These are phyloP conservation scores for Plagodis pulveraria DNA, from an alignment of 2,888 invertebrate species.

Conservation along the genomic window DNA sequence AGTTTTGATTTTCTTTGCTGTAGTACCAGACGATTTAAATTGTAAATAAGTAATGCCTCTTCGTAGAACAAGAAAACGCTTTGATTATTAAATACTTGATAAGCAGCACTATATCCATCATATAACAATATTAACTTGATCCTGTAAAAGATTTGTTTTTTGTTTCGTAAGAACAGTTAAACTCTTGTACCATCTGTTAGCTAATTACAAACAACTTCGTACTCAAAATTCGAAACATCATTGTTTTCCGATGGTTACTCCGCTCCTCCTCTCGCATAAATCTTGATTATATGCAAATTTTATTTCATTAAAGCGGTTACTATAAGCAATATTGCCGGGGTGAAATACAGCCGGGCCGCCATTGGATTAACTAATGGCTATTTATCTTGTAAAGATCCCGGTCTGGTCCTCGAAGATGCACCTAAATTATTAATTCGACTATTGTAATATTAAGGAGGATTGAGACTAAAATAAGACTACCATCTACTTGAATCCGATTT, in stretches of 20 bases:
- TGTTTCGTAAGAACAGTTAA: background rate
- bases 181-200: conserved; percentile 33
- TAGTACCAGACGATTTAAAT: no score
- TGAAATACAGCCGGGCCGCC: conserved; percentile 77
- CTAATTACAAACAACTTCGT: conserved; percentile 53
- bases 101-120: no score
- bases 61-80: no score
- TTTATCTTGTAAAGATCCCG: conserved; percentile 80
- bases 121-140: no score
- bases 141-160: no score
- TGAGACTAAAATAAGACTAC: background rate
- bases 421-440: conserved; percentile 67
- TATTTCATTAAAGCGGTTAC: conserved; percentile 83
- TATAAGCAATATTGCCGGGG: conserved; percentile 75
- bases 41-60: no score
- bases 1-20: no score
- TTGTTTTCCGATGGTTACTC: conserved; percentile 70
- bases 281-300: conserved; percentile 83
- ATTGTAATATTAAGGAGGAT: conserved; percentile 6
- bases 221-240: conserved; percentile 59
- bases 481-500: no score
- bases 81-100: no score
- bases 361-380: conserved; percentile 83
- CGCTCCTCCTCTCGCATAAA: conserved; percentile 65
- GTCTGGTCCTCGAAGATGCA: conserved; percentile 63